Percentiles rank a stretch among this genome's conserved stretches.
Evolutionary conservation across 2,888 invertebrate genomes (phyloP).

Genomic region (Oscheius myriophilus): DNA sequence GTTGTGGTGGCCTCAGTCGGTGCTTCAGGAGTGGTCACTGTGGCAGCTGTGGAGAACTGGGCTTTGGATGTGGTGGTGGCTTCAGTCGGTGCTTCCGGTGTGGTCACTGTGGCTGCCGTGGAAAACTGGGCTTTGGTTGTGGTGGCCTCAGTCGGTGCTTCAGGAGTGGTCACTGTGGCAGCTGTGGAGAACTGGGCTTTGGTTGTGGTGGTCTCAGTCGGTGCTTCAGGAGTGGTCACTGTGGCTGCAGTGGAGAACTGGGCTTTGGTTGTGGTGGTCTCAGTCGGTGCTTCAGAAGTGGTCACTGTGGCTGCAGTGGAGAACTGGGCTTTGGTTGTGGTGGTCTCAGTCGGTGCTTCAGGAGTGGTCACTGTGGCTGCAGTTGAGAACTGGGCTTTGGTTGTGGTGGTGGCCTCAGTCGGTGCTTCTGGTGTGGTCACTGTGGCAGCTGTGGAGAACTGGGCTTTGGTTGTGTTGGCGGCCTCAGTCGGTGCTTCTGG

Average conservation of each 20-base stretch:
- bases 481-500: no score
- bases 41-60: not conserved
- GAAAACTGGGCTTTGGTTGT: not conserved
- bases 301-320: not conserved
- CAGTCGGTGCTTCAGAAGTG: not conserved
- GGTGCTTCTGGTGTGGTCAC: no score
- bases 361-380: no score
- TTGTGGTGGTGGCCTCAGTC: no score
- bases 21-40: not conserved
- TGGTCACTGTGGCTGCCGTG: constrained; percentile 1
- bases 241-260: not conserved
- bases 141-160: not conserved
- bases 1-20: not conserved
- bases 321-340: not conserved
- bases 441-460: no score
- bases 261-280: not conserved
- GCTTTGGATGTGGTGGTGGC: not conserved
- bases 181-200: not conserved
- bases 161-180: not conserved
- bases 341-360: not conserved
- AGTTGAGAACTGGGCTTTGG: no score
- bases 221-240: no score
- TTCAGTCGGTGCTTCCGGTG: not conserved
- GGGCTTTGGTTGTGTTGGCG: no score
- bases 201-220: constrained; percentile 2